Evolutionary conservation across 1,140 invertebrate genomes (phyloP).

Genomic region (Dufourea novaeangliae): DNA sequence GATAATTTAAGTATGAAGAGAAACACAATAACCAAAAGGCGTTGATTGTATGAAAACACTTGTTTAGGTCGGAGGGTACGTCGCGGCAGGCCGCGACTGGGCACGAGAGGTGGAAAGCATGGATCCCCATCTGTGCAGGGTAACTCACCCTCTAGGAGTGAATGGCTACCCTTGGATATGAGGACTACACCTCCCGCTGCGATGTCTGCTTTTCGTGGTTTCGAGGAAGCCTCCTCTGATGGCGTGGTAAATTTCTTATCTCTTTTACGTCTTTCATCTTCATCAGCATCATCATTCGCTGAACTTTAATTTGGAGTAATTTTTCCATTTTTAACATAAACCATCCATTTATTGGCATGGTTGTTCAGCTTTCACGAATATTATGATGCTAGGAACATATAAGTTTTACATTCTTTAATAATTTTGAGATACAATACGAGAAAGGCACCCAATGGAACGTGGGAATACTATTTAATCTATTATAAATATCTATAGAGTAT

Average conservation of each 20-base stretch:
- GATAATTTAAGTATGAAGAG: too few relatives aligned
- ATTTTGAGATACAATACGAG: too few relatives aligned
- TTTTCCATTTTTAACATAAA: too few relatives aligned
- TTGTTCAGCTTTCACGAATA: too few relatives aligned
- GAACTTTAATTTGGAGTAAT: too few relatives aligned
- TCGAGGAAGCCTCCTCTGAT: constrained; percentile 77
- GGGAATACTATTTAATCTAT: too few relatives aligned
- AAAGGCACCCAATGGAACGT: too few relatives aligned
- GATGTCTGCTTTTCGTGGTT: constrained; percentile 78
- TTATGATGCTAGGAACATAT: too few relatives aligned
- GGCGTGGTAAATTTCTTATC: constrained; percentile 75
- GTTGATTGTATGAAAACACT: neutral
- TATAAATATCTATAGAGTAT: too few relatives aligned
- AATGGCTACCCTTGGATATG: constrained; percentile 80
- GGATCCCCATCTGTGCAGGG: constrained; percentile 72
- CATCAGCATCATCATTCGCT: neutral
- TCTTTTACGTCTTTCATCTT: neutral
- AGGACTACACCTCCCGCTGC: constrained; percentile 78
- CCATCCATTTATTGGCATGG: too few relatives aligned
- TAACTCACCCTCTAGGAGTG: constrained; percentile 76
- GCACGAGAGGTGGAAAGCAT: constrained; percentile 76
- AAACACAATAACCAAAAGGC: too few relatives aligned
- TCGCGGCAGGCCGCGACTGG: constrained; percentile 80
- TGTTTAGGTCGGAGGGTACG: constrained; percentile 74
- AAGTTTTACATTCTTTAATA: too few relatives aligned